Evolutionary conservation across 2,888 invertebrate genomes (phyloP).

Genomic region (Pasiphila rectangulata): DNA sequence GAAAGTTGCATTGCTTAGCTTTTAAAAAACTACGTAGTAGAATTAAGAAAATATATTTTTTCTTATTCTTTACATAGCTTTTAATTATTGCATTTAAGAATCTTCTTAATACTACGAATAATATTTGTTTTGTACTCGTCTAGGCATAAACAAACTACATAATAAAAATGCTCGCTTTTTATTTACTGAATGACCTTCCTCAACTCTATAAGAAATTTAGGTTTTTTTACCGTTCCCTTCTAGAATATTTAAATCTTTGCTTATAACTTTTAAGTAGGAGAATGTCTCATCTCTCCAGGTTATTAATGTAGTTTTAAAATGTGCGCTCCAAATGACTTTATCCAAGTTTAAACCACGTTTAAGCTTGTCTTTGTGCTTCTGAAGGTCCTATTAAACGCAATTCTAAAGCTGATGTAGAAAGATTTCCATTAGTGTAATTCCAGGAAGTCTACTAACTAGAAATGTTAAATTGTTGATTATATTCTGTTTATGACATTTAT

Average conservation of each 20-base stretch:
- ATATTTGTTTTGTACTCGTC: too few species aligned
- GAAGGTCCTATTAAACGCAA: slow-evolving; percentile 59
- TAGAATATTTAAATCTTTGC: slow-evolving; percentile 25
- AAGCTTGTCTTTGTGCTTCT: slow-evolving; percentile 64
- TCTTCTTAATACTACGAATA: too few species aligned
- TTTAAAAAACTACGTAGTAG: too few species aligned
- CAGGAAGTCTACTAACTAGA: background rate
- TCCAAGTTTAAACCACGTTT: slow-evolving; percentile 62
- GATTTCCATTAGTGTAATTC: slow-evolving; percentile 14
- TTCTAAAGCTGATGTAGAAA: slow-evolving; percentile 39
- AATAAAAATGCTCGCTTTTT: too few species aligned
- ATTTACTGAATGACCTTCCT: too few species aligned
- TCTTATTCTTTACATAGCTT: too few species aligned
- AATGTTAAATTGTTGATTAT: background rate
- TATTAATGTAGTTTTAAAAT: slow-evolving; percentile 77
- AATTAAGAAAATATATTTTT: too few species aligned
- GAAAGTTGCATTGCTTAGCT: too few species aligned
- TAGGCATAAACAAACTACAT: too few species aligned
- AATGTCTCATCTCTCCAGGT: slow-evolving; percentile 55
- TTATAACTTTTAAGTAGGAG: slow-evolving; percentile 54
- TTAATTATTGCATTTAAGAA: too few species aligned
- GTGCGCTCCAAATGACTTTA: slow-evolving; percentile 67
- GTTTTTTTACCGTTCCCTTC: too few species aligned
- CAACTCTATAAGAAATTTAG: too few species aligned
- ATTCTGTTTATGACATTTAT: slow-evolving; percentile 1